phyloP scores from a whole-genome alignment of 2,797 vertebrate genomes.

The Odontamblyopus rebecca region DNA sequence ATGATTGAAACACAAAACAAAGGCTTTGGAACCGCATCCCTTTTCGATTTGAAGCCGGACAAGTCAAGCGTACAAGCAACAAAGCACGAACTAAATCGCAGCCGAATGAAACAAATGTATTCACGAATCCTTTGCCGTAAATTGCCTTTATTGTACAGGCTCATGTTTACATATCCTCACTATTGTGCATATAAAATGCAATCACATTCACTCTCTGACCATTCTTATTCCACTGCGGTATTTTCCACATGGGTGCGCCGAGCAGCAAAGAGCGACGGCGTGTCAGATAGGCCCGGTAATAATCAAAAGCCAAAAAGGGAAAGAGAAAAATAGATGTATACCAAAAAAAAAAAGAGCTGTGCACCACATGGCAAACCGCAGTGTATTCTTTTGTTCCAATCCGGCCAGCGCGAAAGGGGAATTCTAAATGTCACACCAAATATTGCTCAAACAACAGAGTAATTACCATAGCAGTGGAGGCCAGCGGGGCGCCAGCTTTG shows the following conservation, averaged over 20 bases:
- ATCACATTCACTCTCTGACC: constrained; percentile 11
- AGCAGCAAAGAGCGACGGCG: not conserved
- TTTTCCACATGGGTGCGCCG: constrained; percentile 19
- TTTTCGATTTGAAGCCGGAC: not conserved
- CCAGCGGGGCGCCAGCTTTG: constrained; percentile 38
- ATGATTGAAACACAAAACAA: not conserved
- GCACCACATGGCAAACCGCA: constrained; percentile 45
- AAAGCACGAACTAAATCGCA: not conserved
- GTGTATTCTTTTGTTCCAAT: constrained; percentile 70
- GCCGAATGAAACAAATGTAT: not conserved
- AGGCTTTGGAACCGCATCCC: not conserved
- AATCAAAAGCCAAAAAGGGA: constrained; percentile 32
- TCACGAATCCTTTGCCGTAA: not conserved
- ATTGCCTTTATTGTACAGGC: not conserved
- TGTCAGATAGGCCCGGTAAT: constrained; percentile 27
- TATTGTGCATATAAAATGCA: constrained; percentile 1
- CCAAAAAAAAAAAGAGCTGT: constrained; percentile 19
- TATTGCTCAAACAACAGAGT: constrained; percentile 69
- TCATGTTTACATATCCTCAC: not conserved
- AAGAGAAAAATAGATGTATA: constrained; percentile 43
- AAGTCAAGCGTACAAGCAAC: not conserved
- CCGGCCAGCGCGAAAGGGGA: constrained; percentile 56
- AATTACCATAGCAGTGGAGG: constrained; percentile 60
- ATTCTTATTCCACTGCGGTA: constrained; percentile 5
- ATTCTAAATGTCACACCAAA: constrained; percentile 71